Base-by-base conservation (phyloP, 2,113 vertebrate genomes). In the Syngnathoides biaculeatus region DNA sequence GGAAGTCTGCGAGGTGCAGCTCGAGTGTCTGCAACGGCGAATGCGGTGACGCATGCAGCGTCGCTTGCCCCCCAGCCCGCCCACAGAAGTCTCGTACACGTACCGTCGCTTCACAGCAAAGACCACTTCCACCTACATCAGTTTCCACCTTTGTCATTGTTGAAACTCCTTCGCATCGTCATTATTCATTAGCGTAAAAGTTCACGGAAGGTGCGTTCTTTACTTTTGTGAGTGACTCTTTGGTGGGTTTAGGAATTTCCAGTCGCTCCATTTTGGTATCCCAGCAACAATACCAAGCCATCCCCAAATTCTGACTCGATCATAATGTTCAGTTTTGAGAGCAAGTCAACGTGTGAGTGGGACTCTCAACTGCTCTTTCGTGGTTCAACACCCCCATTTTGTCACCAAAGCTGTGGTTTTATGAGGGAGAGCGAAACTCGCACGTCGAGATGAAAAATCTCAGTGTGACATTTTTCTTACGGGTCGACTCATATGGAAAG, bases 261-360 rank as follows among this genome's bases (percentile, higher is more conserved):
- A 47, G 15, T 52, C 20, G n/a, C 52, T 55, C 13, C 52, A 55
- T 22, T 17, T 17, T 12, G 9, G 42, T 6, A 43, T 43, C 2
- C 42, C 42, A 12, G 3, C 45, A 3, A 3, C 14, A 15, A 55
- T 55, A 26, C 24, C 52, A 7, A 27, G 5, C 12, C 52, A 27
- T 26, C 22, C 52, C 26, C 17, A 19, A 30, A 57, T 57, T 30
- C 3, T 30, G 14, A 6, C 26, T 15, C 8, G 26, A 57, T 57
- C 17, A 55, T 14, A 15, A 57, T 30, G 24, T 30, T 30, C 24
- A 17, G 1, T 56, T 57, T 91, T 87, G 79, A 88, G 83, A 89
- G 83, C 89, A 71, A 64, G 64, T 30, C 68, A 52, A 75, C 89
- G 88, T 83, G 87, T 92, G 91, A 90, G 86, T 65, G 52, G 47